phyloP scores from a whole-genome alignment of 2,113 vertebrate genomes.

The Hystrix brachyura region DNA sequence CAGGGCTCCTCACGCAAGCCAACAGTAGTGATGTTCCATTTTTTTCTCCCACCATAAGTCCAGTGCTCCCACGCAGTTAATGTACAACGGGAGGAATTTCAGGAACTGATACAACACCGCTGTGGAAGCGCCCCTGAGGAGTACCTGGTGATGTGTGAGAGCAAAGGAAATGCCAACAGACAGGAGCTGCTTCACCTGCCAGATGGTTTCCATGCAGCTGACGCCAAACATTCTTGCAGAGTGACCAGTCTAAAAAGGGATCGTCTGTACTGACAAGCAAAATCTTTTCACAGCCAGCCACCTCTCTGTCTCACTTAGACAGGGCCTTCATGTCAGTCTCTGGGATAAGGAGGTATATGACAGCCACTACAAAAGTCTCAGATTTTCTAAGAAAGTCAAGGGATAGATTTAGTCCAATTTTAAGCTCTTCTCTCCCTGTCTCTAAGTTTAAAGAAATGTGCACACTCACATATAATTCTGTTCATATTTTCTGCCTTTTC shows the following conservation, averaged over 20 bases:
- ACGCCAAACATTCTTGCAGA: neutral
- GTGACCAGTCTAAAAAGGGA: neutral
- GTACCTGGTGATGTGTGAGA: neutral
- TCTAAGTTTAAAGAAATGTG: constrained; percentile 11
- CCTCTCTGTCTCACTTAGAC: neutral
- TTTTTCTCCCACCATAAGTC: neutral
- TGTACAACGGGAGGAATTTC: neutral
- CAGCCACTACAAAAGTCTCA: constrained; percentile 17
- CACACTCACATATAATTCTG: neutral
- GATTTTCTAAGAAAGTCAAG: constrained; percentile 4
- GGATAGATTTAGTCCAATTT: neutral
- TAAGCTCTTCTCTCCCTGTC: neutral
- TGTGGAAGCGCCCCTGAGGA: neutral
- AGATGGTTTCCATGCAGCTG: neutral
- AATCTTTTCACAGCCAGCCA: neutral
- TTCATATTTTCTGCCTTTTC: constrained; percentile 36
- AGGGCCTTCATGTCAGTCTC: constrained; percentile 14
- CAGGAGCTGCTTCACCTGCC: neutral
- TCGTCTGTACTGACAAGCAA: constrained; percentile 6
- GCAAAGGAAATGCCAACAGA: constrained; percentile 5
- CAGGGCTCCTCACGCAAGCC: neutral
- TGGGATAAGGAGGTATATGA: neutral
- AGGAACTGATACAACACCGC: neutral
- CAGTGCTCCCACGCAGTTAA: neutral
- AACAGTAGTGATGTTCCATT: neutral